Evolutionary conservation across 2,797 vertebrate genomes (phyloP), one percentile per base, ranked within the genome.

Genomic region (Lycodopsis pacificus): DNA sequence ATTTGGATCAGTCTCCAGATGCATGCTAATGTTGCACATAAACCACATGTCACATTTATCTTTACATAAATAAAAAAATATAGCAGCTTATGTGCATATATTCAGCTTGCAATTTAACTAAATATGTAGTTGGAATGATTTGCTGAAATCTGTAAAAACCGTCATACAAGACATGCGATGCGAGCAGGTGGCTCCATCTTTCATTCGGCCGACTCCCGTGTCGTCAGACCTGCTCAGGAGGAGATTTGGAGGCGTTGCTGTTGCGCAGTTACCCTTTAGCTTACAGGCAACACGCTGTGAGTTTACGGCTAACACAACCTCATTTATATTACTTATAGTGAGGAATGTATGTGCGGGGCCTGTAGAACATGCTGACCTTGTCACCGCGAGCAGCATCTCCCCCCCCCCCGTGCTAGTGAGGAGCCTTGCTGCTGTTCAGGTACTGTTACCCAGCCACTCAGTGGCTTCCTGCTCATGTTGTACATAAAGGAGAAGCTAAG

Each of bases 291-390:
- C 94, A 93, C 19, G 86, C 89, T 91, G 92, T 71, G 86, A 92
- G 90, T 94, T 94, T 93, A 92, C 84, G 20, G 83, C 92, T 92
- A 94, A 94, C 90, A 83, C 91, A 73, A 42, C 72, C 95, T 95
- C 92, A 95, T 95, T 95, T 94, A 95, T 95, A 95, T 95, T 92
- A 94, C 94, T 96, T 94, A 94, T 90, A 84, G 88, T 76, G 89
- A 89, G 84, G 79, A 88, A 90, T 92, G 85, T 89, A 89, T 91
- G 86, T 86, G 89, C 79, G 38, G 64, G 79, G 83, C 87, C 85
- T 82, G 89, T 80, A 82, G 84, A 97, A 96, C 95, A 95, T 88
- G 95, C 96, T 97, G 97, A 97, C 97, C 97, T 97, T 97, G 96
- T 96, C 92, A 93, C 87, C 90, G 92, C 86, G 75, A 84, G 86